Evolutionary conservation across 37 sponge, comb jelly and placozoan genomes (phyloP), one percentile per base, ranked within the genome.

Genomic region (Oscarella lobularis): DNA sequence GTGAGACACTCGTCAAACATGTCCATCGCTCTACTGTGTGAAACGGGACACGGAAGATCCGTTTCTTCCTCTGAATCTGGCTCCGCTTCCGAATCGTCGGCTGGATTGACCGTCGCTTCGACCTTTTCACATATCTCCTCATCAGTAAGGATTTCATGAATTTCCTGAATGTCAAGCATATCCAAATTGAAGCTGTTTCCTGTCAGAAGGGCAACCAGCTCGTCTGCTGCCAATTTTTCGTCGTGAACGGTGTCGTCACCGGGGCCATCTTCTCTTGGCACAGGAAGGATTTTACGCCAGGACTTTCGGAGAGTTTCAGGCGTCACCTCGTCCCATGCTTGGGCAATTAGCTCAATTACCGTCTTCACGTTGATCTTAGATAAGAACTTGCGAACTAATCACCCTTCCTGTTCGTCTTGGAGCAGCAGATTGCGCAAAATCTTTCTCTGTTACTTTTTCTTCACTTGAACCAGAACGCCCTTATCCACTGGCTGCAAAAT

Each of bases 401-500:
- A 67, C 66, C 76, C 2, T 14, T 82, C 87, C 82, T 89, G 83
- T 54, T 83, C n/a, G n/a, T n/a, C n/a, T n/a, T n/a, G n/a, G n/a
- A n/a, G n/a, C n/a, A n/a, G n/a, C n/a, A n/a, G n/a, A 32, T 66
- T 75, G 32, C 66, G 38, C 39, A 88, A 39, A 9, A 88, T 35
- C 75, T 85, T 83, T 38, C n/a, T 66, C 74, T 74, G 80, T 41
- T 89, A 89, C 66, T 77, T 29, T 31, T 33, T 35, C 76, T 89
- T 85, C 37, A 88, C 0, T 36, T 75, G 31, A 35, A 67, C 54
- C 31, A 89, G 32, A 1, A 89, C 86, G 39, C 83, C 85, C 68
- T 89, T 85, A 67, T 89, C 90, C 88, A 84, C 84, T 75, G 90
- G 90, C 60, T 89, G 90, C 5, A 89, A 82, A 33, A 82, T 66